Evolutionary conservation across 1,140 invertebrate genomes (phyloP).

Genomic region (Drosophila insularis): DNA sequence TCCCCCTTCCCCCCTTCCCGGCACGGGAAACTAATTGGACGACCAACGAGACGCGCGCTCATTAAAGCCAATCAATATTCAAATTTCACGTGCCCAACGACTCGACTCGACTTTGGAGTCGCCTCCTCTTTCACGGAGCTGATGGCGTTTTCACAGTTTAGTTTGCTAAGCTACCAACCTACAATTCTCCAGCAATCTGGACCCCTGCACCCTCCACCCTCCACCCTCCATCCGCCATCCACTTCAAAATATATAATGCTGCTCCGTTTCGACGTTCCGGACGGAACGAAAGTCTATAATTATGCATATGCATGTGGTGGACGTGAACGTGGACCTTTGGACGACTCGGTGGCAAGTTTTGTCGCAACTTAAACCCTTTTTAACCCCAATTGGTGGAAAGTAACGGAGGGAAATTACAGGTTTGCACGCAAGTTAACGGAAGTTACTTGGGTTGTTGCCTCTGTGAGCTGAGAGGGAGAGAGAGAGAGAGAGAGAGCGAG

Average conservation of each 20-base stretch:
- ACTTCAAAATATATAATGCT: background rate
- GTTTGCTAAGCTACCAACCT: conserved; percentile 55
- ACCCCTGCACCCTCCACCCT: background rate
- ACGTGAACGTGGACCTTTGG: background rate
- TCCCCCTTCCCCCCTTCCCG: background rate
- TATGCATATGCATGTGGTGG: conserved; percentile 73
- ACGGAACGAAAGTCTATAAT: conserved; percentile 59
- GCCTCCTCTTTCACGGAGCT: background rate
- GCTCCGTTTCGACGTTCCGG: conserved; percentile 57
- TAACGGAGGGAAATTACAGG: conserved; percentile 53
- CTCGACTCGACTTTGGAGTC: conserved; percentile 5
- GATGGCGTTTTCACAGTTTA: conserved; percentile 75
- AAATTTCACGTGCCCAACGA: conserved; percentile 55
- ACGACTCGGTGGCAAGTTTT: conserved; percentile 25
- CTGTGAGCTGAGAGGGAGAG: conserved; percentile 8
- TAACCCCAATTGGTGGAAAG: conserved; percentile 61
- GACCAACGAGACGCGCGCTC: conserved; percentile 54
- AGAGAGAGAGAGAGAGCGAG: too few species aligned
- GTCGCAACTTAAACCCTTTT: conserved; percentile 76
- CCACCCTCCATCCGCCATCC: background rate
- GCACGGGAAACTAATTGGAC: conserved; percentile 55
- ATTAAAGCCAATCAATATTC: conserved; percentile 79
- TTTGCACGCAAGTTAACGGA: conserved; percentile 75
- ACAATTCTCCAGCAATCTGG: background rate
- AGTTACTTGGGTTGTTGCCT: conserved; percentile 47